Percentiles rank a stretch among this genome's conserved stretches.
These are phyloP conservation scores for Chymomyza amoena DNA, from an alignment of 2,888 invertebrate species.

Conservation along the genomic window DNA sequence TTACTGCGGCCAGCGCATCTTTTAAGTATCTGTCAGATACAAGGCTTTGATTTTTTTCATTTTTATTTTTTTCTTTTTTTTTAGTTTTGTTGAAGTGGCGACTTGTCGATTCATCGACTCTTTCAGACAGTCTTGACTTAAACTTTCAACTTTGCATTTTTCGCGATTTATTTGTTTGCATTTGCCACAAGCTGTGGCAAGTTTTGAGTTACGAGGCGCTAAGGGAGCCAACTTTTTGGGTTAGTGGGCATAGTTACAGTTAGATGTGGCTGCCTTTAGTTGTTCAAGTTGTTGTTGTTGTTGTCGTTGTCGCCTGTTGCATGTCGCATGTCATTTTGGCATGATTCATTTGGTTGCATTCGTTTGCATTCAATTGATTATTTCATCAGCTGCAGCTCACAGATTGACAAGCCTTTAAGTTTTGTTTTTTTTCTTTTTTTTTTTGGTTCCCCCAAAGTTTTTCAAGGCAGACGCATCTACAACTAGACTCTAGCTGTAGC, in stretches of 20 bases:
- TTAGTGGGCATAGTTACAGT: slow-evolving; percentile 52
- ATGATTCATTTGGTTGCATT: slow-evolving; percentile 51
- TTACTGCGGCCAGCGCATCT: slow-evolving; percentile 22
- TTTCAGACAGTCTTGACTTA: slow-evolving; percentile 39
- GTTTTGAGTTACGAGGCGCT: background rate
- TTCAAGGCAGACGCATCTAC: too few relatives aligned
- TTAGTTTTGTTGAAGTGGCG: slow-evolving; percentile 24
- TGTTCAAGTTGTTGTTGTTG: background rate
- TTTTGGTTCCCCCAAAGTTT: too few relatives aligned
- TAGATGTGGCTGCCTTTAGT: slow-evolving; percentile 31
- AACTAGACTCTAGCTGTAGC: too few relatives aligned
- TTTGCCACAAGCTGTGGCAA: slow-evolving; percentile 10
- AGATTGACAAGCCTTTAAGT: background rate
- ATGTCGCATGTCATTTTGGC: slow-evolving; percentile 59
- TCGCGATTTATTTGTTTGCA: slow-evolving; percentile 15
- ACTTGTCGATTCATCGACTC: slow-evolving; percentile 34
- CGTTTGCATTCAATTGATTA: slow-evolving; percentile 42
- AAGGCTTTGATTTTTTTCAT: slow-evolving; percentile 15
- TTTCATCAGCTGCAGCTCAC: background rate
- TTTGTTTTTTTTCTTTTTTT: background rate
- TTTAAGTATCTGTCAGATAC: slow-evolving; percentile 31
- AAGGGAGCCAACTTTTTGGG: slow-evolving; percentile 37
- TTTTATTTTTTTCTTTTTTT: background rate
- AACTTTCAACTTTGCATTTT: slow-evolving; percentile 66
- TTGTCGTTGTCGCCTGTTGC: slow-evolving; percentile 16